A percentile compares a stretch with the other conserved stretches of the same genome.
Conservation (phyloP, 2,797 vertebrate species). For the Coranthus polyacanthus region DNA sequence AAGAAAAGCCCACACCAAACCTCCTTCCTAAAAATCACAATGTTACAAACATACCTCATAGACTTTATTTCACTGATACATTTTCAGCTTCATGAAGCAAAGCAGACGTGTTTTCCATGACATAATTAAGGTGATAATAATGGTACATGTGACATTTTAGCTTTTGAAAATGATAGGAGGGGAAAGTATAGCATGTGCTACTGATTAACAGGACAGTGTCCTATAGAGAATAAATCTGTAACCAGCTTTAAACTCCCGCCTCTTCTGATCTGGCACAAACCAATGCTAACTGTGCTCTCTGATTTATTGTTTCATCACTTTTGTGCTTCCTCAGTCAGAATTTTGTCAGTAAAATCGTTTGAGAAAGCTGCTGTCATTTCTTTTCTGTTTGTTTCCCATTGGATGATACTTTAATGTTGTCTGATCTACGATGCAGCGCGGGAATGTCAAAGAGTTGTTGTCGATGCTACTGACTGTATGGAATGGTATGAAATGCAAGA, state of each 20-base stretch:
- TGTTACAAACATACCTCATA: slow-evolving; percentile 45
- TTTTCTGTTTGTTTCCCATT: slow-evolving; percentile 15
- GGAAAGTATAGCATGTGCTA: slow-evolving; percentile 49
- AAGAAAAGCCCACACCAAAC: no score
- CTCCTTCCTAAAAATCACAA: slow-evolving; percentile 24
- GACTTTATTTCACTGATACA: no score
- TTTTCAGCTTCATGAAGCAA: no score
- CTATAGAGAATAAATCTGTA: neutral
- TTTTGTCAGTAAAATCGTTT: no score
- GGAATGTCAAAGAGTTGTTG: slow-evolving; percentile 35
- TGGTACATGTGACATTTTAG: slow-evolving; percentile 4
- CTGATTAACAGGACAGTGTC: slow-evolving; percentile 45
- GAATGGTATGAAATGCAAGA: slow-evolving; percentile 22
- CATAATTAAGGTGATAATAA: neutral
- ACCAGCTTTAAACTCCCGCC: slow-evolving; percentile 28
- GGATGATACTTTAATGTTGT: slow-evolving; percentile 7
- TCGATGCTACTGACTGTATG: slow-evolving; percentile 65
- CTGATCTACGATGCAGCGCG: slow-evolving; percentile 33
- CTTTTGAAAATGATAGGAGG: slow-evolving; percentile 10
- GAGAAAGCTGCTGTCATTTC: neutral
- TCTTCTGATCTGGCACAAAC: slow-evolving; percentile 28
- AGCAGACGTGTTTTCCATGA: slow-evolving; percentile 2
- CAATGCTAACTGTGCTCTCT: slow-evolving; percentile 1
- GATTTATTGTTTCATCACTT: no score
- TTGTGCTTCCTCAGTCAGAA: no score